These are phyloP conservation scores for Napeogenes sylphis DNA, from an alignment of 2,888 invertebrate genomes.

Conservation along the genomic window DNA sequence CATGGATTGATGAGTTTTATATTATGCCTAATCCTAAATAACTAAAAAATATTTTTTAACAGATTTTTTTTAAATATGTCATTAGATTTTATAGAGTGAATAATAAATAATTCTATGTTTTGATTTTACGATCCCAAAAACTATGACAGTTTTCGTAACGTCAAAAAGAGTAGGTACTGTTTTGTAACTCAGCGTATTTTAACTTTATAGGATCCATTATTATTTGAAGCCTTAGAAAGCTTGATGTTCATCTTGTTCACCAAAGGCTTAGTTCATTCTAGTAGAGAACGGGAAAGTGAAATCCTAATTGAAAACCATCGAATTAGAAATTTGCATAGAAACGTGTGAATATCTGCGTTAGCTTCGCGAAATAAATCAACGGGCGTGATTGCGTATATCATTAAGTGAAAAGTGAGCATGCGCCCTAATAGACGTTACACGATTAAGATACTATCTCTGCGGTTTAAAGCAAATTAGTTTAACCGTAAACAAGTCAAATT, in stretches of 20 bases:
- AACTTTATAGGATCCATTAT: neutral
- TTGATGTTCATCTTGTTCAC: slow-evolving; percentile 17
- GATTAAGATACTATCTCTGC: slow-evolving; percentile 29
- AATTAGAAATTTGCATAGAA: slow-evolving; percentile 38
- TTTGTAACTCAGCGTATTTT: no score
- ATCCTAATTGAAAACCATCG: slow-evolving; percentile 35
- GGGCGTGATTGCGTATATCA: slow-evolving; percentile 34
- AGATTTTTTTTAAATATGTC: no score
- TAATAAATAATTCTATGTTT: no score
- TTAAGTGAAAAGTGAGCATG: slow-evolving; percentile 31
- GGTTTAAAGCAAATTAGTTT: slow-evolving; percentile 26
- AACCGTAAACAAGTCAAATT: slow-evolving; percentile 18
- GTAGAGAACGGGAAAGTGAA: slow-evolving; percentile 32
- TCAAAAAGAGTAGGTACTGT: no score
- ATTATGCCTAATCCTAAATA: no score
- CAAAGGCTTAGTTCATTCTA: slow-evolving; percentile 23
- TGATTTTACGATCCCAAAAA: no score
- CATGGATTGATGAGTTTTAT: no score
- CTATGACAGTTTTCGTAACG: no score
- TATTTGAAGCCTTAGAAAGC: slow-evolving; percentile 3
- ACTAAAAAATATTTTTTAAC: no score
- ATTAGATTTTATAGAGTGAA: no score
- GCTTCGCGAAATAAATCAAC: slow-evolving; percentile 33
- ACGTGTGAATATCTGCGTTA: slow-evolving; percentile 35
- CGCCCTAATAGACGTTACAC: slow-evolving; percentile 28